A percentile compares a stretch with the other conserved stretches of the same genome.
These are phyloP conservation scores for Atlantisia rogersi DNA, from an alignment of 2,113 vertebrate species.

Conservation along the genomic window DNA sequence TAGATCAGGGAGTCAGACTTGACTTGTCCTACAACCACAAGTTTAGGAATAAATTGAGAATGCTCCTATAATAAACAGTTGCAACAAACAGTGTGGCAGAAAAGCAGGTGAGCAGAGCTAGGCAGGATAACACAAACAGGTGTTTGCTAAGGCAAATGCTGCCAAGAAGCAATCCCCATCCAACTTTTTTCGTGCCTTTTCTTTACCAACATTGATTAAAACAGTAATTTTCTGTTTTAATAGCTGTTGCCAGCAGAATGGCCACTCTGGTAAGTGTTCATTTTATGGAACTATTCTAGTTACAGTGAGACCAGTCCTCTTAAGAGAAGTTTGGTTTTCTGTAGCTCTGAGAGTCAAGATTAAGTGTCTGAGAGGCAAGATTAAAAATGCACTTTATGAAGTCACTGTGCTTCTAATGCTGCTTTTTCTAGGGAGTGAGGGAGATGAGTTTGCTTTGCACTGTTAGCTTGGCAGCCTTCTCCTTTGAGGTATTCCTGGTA, in stretches of 20 bases:
- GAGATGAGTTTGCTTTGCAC: neutral
- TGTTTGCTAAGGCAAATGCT: neutral
- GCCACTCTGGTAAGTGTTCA: neutral
- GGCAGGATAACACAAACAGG: rapidly evolving
- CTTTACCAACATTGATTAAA: neutral
- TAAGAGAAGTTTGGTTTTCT: neutral
- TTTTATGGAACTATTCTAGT: neutral
- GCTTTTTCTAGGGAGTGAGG: neutral
- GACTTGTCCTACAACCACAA: neutral
- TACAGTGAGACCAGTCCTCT: neutral
- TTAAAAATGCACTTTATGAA: neutral
- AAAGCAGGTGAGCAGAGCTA: neutral
- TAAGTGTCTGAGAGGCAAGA: no score
- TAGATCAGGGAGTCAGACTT: neutral
- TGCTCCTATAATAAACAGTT: neutral
- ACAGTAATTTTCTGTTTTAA: neutral
- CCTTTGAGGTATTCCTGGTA: neutral
- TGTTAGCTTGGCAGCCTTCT: neutral
- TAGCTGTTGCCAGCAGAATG: neutral
- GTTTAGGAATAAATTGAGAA: neutral
- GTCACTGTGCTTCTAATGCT: neutral
- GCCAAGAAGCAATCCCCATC: neutral
- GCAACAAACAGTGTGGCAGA: neutral
- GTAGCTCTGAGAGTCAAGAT: neutral
- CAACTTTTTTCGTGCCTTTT: neutral